These are phyloP conservation scores for Apotomis capreana DNA, from an alignment of 2,888 invertebrate species.

Conservation along the genomic window DNA sequence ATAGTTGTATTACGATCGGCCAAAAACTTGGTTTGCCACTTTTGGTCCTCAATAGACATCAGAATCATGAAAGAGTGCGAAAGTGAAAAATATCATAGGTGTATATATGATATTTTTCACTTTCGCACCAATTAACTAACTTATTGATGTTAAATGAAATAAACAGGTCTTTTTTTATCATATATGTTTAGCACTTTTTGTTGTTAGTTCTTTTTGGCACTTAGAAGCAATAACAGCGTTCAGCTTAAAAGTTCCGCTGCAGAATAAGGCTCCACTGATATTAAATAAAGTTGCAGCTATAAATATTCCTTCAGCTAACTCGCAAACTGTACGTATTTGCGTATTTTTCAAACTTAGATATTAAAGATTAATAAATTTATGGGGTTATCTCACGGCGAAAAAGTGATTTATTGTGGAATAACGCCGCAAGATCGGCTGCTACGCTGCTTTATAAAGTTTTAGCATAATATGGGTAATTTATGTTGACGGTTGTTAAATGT, in stretches of 20 bases:
- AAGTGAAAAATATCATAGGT: too few relatives aligned
- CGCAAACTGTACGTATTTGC: constrained; percentile 62
- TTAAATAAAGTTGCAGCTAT: constrained; percentile 83
- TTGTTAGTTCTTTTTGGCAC: constrained; percentile 19
- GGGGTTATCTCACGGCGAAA: constrained; percentile 34
- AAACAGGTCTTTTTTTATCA: neutral
- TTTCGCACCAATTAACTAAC: too few relatives aligned
- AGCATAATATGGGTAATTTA: too few relatives aligned
- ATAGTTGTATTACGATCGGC: too few relatives aligned
- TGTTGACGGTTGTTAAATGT: too few relatives aligned
- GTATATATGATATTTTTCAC: too few relatives aligned
- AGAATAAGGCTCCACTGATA: constrained; percentile 66
- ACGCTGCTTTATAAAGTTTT: neutral
- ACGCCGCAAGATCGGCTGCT: neutral
- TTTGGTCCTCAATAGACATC: too few relatives aligned
- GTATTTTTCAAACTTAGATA: constrained; percentile 41
- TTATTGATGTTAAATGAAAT: too few relatives aligned
- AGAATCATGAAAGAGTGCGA: too few relatives aligned
- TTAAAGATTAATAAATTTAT: constrained; percentile 43
- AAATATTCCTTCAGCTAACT: constrained; percentile 82
- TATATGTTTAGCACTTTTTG: constrained; percentile 42
- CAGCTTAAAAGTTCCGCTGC: constrained; percentile 72
- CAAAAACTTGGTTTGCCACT: too few relatives aligned
- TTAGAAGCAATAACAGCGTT: constrained; percentile 54
- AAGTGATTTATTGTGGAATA: constrained; percentile 33